Evolutionary conservation across 1,140 invertebrate species (phyloP), one percentile per base, ranked within the genome.

Genomic region (Schmidtea mediterranea): DNA sequence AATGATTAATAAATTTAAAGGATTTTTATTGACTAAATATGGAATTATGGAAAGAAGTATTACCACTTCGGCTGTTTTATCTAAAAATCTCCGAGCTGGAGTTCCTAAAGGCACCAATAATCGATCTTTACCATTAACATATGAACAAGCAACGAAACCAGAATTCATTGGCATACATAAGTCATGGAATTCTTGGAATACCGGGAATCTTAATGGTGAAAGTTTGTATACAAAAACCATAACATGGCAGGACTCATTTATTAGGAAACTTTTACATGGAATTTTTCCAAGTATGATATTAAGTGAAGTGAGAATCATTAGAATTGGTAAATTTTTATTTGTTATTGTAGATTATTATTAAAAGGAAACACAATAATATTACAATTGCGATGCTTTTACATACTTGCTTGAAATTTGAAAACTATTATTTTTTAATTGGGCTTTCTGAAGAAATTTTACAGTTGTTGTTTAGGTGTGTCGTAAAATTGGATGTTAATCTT

Each of bases 101-200:
- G 43, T 45, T 45, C 15, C 21, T 16, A 21, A 24, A 21, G 9
- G 8, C 5, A 21, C 18, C 10, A 5, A 12, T 19, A 45, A 8
- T 45, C 9, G 6, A 6, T 5, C 8, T 22, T 22, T n/a, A 19
- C 19, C 43, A 13, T 21, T 45, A 13, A 45, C 43, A 2, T 45
- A 45, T 45, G 43, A 45, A 45, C 19, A 21, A 24, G 21, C 43
- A 19, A 45, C 8, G n/a, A 45, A 45, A 45, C 43, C 43, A 19
- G 15, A 45, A 13, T 19, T 15, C 9, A 45, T 45, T 6, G 43
- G 43, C 6, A 21, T 45, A 19, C 8, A 45, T 9, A 45, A 45
- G 19, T 19, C 15, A 5, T 45, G 43, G 43, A 45, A 45, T 21
- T 45, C 43, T 6, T 45, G 43, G 43, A 45, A 45, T 24, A 45